Conservation (phyloP, 2,888 invertebrate genomes). For the Cartodere bifasciata region DNA sequence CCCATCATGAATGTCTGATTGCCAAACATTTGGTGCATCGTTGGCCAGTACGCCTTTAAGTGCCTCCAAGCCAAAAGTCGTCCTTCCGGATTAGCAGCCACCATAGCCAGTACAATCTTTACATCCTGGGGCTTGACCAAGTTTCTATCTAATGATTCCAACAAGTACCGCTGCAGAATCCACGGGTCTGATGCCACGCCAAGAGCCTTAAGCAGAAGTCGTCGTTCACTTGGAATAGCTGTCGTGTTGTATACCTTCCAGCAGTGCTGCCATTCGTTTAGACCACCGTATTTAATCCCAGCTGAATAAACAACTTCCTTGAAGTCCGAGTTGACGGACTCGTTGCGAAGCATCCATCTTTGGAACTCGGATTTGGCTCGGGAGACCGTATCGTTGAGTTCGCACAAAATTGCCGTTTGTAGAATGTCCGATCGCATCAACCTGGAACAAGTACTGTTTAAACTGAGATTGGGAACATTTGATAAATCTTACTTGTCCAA, state of each 20-base stretch:
- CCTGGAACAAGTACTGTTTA: conserved; percentile 39
- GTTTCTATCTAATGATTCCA: conserved; percentile 56
- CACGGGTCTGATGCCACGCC: conserved; percentile 64
- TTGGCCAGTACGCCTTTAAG: conserved; percentile 55
- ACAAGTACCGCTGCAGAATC: conserved; percentile 69
- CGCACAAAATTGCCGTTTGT: conserved; percentile 58
- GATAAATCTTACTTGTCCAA: conserved; percentile 45
- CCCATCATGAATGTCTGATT: conserved; percentile 51
- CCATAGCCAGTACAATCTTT: conserved; percentile 54
- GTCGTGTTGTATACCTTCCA: conserved; percentile 59
- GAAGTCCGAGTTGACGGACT: conserved; percentile 58
- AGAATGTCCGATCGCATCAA: conserved; percentile 60
- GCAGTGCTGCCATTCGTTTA: conserved; percentile 62
- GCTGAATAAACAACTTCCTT: conserved; percentile 54
- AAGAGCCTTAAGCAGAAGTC: conserved; percentile 55
- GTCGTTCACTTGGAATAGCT: conserved; percentile 55
- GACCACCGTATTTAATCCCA: conserved; percentile 59
- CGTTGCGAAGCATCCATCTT: conserved; percentile 54
- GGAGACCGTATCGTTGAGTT: conserved; percentile 53
- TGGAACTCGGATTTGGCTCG: conserved; percentile 58
- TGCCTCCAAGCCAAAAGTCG: conserved; percentile 61
- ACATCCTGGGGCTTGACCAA: conserved; percentile 59
- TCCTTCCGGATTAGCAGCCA: conserved; percentile 61
- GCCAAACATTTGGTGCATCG: conserved; percentile 48
- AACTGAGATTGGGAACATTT: no score